Evolutionary conservation across 2,888 invertebrate species (phyloP).

Genomic region (Listrodromus nycthemerus): DNA sequence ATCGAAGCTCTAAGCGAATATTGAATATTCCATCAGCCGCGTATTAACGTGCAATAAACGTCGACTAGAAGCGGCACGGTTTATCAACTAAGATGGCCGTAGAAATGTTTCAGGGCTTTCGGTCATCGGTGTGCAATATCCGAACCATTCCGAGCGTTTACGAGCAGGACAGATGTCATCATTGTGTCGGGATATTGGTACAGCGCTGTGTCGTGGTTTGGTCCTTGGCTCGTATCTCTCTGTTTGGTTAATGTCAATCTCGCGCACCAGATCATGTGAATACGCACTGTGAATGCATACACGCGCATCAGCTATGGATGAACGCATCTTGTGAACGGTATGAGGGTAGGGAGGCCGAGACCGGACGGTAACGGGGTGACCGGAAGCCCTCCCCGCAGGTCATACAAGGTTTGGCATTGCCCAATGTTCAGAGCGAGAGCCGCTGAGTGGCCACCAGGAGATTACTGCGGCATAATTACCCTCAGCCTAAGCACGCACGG

Average conservation of each 20-base stretch:
- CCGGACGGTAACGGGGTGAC: constrained; percentile 23
- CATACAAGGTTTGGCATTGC: constrained; percentile 77
- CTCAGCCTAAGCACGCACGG: constrained; percentile 64
- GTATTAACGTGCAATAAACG: constrained; percentile 34
- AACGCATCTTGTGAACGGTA: constrained; percentile 66
- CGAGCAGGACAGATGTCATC: constrained; percentile 60
- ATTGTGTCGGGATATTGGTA: constrained; percentile 46
- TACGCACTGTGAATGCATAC: constrained; percentile 47
- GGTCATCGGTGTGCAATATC: constrained; percentile 19
- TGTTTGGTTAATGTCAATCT: constrained; percentile 75
- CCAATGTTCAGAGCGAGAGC: constrained; percentile 70
- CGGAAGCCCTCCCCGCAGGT: constrained; percentile 52
- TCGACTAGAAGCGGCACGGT: constrained; percentile 8
- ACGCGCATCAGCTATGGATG: constrained; percentile 76
- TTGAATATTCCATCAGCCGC: neutral
- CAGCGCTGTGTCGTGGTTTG: constrained; percentile 11
- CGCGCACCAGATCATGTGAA: constrained; percentile 71
- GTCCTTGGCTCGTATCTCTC: constrained; percentile 33
- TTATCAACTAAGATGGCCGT: constrained; percentile 44
- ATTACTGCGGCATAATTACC: constrained; percentile 83
- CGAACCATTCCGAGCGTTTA: constrained; percentile 50
- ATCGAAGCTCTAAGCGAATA: neutral
- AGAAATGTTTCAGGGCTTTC: constrained; percentile 30
- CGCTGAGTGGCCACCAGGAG: constrained; percentile 81
- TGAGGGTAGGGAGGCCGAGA: constrained; percentile 32